Percentiles rank a stretch among this genome's conserved stretches.
phyloP scores from a whole-genome alignment of 2,113 vertebrate species.

The Tetrax tetrax region DNA sequence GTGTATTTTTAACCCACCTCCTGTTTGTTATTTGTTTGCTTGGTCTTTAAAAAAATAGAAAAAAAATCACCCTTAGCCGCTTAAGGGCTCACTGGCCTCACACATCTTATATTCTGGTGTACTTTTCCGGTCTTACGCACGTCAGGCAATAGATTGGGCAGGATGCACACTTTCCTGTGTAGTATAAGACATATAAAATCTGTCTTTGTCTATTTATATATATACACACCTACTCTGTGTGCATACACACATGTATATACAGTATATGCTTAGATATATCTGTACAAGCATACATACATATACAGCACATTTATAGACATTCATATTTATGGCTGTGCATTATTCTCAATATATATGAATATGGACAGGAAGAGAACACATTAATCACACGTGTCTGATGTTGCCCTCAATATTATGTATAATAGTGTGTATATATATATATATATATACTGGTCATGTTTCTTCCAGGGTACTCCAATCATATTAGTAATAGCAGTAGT shows the following conservation, averaged over 20 bases:
- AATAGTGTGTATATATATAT: too few relatives aligned
- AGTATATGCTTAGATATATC: neutral
- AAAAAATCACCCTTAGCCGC: neutral
- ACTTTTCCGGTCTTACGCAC: neutral
- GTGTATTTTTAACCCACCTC: neutral
- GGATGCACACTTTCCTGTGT: neutral
- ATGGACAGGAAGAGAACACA: neutral
- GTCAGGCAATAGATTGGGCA: neutral
- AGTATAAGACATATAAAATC: accelerated
- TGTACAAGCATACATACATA: neutral
- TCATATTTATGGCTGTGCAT: neutral
- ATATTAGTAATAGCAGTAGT: neutral
- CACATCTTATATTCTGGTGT: neutral
- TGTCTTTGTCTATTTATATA: neutral
- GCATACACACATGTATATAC: accelerated
- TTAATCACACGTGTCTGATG: neutral
- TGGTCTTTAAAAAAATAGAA: neutral
- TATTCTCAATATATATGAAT: neutral
- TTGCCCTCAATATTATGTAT: neutral
- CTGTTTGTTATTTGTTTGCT: neutral
- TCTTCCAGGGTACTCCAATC: neutral
- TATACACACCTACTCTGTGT: neutral
- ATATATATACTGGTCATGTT: accelerated
- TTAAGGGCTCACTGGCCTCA: neutral
- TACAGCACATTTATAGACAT: neutral